Evolutionary conservation across 2,797 vertebrate species (phyloP).

Genomic region (Sparus aurata): DNA sequence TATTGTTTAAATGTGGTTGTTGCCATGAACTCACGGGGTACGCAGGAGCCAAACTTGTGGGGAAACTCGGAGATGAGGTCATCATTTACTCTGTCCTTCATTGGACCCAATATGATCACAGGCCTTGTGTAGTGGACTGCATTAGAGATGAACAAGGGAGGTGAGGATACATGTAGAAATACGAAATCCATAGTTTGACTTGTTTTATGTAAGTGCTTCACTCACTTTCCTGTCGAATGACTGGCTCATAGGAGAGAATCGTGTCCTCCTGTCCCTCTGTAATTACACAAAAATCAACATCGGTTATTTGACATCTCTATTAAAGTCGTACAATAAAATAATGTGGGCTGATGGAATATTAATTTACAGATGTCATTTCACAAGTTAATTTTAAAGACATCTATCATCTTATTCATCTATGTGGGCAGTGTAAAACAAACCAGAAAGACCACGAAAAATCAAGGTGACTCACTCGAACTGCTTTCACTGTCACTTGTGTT

Average conservation of each 20-base stretch:
- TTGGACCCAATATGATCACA: constrained; percentile 97
- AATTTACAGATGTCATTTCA: constrained; percentile 41
- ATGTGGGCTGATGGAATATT: constrained; percentile 9
- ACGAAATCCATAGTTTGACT: background rate
- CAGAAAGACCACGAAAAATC: constrained; percentile 45
- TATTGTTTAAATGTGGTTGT: background rate
- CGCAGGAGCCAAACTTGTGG: constrained; percentile 99
- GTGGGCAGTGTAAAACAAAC: constrained; percentile 52
- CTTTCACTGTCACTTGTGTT: constrained; percentile 99
- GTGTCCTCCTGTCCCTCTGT: constrained; percentile 98
- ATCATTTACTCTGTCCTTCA: constrained; percentile 97
- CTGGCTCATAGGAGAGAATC: constrained; percentile 98
- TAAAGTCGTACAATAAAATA: constrained; percentile 5
- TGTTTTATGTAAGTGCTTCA: constrained; percentile 44
- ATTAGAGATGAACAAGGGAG: background rate
- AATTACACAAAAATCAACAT: constrained; percentile 58
- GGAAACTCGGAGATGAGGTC: constrained; percentile 99
- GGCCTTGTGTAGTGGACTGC: constrained; percentile 98
- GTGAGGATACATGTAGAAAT: constrained; percentile 3
- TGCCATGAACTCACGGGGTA: constrained; percentile 92
- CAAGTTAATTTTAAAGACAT: constrained; percentile 30
- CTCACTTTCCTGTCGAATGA: constrained; percentile 99
- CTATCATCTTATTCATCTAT: constrained; percentile 41
- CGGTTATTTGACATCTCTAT: constrained; percentile 2
- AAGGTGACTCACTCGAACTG: constrained; percentile 97